Evolutionary conservation across 2,113 vertebrate species (phyloP).

Genomic region (Cyprinus carpio): DNA sequence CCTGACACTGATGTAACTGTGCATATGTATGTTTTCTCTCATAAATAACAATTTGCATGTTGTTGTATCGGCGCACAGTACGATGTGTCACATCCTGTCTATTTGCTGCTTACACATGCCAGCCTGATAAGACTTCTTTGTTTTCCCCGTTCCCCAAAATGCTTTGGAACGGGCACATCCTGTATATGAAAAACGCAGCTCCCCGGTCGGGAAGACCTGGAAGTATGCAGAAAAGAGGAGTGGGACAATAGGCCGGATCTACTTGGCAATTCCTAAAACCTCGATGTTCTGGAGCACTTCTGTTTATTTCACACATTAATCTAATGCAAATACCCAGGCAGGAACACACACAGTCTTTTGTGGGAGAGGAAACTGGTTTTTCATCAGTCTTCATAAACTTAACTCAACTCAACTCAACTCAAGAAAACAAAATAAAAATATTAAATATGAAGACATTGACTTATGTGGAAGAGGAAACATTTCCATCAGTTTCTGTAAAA

Average conservation of each 20-base stretch:
- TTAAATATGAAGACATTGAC: background rate
- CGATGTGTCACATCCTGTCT: conserved; percentile 36
- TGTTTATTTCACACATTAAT: conserved; percentile 28
- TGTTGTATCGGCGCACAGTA: conserved; percentile 43
- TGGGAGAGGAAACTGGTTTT: background rate
- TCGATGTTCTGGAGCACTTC: conserved; percentile 35
- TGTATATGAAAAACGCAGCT: conserved; percentile 43
- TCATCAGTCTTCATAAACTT: too few relatives aligned
- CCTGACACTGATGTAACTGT: conserved; percentile 19
- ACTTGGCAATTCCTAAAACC: conserved; percentile 30
- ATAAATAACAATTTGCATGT: background rate
- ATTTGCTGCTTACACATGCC: conserved; percentile 48
- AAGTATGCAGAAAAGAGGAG: conserved; percentile 40
- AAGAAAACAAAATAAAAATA: background rate
- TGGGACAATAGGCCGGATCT: conserved; percentile 47
- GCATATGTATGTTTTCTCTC: background rate
- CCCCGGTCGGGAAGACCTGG: conserved; percentile 40
- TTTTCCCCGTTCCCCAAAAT: conserved; percentile 28
- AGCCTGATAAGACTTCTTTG: conserved; percentile 52
- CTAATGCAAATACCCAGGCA: background rate
- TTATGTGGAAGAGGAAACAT: background rate
- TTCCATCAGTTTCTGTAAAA: background rate
- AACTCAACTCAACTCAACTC: background rate
- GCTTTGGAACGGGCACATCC: conserved; percentile 33
- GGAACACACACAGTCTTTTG: background rate